Evolutionary conservation across 2,888 invertebrate species (phyloP).

Genomic region (Drosophila nr. perissopoda): DNA sequence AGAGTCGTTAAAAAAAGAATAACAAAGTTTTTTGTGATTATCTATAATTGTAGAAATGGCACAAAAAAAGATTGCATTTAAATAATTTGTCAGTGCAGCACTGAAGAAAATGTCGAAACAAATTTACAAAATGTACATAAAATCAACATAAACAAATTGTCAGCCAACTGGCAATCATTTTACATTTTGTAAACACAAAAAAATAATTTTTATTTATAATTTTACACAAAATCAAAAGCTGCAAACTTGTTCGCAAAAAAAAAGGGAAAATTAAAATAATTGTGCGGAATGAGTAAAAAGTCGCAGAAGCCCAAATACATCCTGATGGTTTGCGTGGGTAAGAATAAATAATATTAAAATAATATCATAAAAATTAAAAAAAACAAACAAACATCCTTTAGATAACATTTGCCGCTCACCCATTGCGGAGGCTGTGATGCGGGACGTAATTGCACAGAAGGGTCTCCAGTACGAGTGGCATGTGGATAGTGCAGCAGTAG

Average conservation of each 20-base stretch:
- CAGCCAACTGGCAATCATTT: not conserved
- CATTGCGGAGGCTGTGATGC: conserved; percentile 96
- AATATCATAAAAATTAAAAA: not conserved
- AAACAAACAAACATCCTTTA: conserved; percentile 79
- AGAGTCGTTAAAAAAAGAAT: not conserved
- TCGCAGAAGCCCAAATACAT: conserved; percentile 46
- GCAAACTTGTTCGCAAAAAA: not conserved
- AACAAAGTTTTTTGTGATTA: not conserved
- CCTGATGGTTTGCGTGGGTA: conserved; percentile 80
- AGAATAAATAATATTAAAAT: not conserved
- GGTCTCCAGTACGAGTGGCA: conserved; percentile 89
- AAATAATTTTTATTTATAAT: not conserved
- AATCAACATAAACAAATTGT: not conserved
- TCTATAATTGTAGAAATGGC: not conserved
- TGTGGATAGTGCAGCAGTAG: conserved; percentile 95
- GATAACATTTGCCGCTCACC: conserved; percentile 98
- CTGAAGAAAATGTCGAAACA: not conserved
- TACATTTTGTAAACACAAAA: not conserved
- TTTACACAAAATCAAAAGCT: not conserved
- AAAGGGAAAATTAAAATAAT: not conserved
- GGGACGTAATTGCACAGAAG: conserved; percentile 88
- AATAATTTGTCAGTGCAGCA: not conserved
- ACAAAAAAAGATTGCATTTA: not conserved
- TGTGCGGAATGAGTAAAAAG: conserved; percentile 19
- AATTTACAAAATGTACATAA: not conserved